A percentile compares a stretch with the other conserved stretches of the same genome.
Evolutionary conservation across 2,888 invertebrate species (phyloP).

Genomic region (Caenorhabditis japonica): DNA sequence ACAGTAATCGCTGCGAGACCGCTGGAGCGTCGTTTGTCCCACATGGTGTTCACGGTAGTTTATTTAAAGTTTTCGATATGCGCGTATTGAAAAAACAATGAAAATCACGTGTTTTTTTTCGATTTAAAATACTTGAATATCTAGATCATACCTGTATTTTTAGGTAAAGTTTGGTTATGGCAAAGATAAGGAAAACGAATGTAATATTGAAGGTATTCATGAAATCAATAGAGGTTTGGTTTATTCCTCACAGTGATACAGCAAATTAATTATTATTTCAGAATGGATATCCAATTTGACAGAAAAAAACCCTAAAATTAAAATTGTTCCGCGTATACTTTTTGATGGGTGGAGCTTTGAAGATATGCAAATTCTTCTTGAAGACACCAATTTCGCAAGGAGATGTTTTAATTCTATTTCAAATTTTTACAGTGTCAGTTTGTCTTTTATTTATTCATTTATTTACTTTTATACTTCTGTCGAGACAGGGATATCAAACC

Average conservation of each 20-base stretch:
- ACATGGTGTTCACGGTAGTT: too few relatives aligned
- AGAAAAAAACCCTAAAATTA: slow-evolving; percentile 67
- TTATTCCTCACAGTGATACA: neutral
- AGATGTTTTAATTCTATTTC: slow-evolving; percentile 84
- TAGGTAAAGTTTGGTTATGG: slow-evolving; percentile 40
- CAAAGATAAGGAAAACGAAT: slow-evolving; percentile 77
- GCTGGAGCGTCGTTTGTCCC: too few relatives aligned
- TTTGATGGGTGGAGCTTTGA: slow-evolving; percentile 88
- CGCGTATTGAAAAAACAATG: too few relatives aligned
- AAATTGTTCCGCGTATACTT: slow-evolving; percentile 86
- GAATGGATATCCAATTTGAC: slow-evolving; percentile 72
- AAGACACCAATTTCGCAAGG: slow-evolving; percentile 83
- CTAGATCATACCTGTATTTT: too few relatives aligned
- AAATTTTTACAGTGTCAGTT: slow-evolving; percentile 78
- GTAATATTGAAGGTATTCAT: slow-evolving; percentile 79
- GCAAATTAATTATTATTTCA: slow-evolving; percentile 18
- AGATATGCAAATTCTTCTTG: slow-evolving; percentile 85
- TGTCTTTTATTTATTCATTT: slow-evolving; percentile 17
- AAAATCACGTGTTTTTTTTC: too few relatives aligned
- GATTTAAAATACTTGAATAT: too few relatives aligned
- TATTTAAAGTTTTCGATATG: too few relatives aligned
- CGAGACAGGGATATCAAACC: too few relatives aligned
- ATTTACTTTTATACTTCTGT: neutral
- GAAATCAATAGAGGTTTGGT: slow-evolving; percentile 79
- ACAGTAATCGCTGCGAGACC: too few relatives aligned